Evolutionary conservation across 2,888 invertebrate genomes (phyloP), one percentile per base, ranked within the genome.

Genomic region (Cotesia congregata): DNA sequence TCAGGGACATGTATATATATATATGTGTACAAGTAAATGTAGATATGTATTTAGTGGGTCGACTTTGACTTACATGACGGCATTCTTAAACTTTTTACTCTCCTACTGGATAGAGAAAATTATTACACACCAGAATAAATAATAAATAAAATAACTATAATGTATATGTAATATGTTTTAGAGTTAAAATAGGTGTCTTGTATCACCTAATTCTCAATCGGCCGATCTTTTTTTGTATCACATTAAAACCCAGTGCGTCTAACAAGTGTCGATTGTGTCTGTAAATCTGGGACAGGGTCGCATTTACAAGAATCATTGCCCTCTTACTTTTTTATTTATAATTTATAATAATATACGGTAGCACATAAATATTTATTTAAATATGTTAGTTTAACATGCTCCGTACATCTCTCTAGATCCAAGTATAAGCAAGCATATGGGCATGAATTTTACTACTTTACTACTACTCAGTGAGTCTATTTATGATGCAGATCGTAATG

Each of bases 231-330:
- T 50, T 50, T 50, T 50, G 3, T 12, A 50, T 50, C 12, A 30
- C 30, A 30, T 30, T 30, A 30, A 30, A 50, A 12, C 7, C 50
- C 12, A 50, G 75, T 74, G 41, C 41, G 65, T 74, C 40, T 75
- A 59, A 72, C 74, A 74, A 77, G 72, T 75, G 71, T 75, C 77
- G 67, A 67, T 78, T 62, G 64, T 65, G 71, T 62, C 75, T 75
- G 71, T 68, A 77, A 80, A 84, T 84, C 80, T 85, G 77, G 84
- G 82, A 81, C 85, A 85, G 83, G 85, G 84, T 84, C 83, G 80
- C 60, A 69, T 74, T 72, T 72, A 80, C 77, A 77, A 79, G 77
- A 80, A 80, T 79, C 80, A 77, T 77, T 79, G 64, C 74, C 79
- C 80, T 77, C 80, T 76, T 69, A 76, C 77, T 72, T 77, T 75